Conservation (phyloP, 1,140 invertebrate species). For the Reticulitermes speratus region DNA sequence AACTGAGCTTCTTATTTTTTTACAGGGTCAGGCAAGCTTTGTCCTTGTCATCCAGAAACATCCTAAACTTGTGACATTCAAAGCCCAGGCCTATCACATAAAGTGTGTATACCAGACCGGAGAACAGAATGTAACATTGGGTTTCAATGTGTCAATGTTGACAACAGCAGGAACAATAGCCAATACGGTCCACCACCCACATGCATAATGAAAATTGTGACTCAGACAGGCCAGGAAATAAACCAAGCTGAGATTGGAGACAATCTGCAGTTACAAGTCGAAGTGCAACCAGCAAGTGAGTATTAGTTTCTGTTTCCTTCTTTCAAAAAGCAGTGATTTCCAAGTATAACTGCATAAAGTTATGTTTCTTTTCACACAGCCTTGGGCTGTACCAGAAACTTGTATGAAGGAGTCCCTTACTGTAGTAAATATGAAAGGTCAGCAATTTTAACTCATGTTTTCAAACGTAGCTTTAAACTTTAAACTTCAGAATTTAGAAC, state of each 20-base stretch:
- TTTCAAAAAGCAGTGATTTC: neutral
- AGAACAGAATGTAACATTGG: slow-evolving; percentile 88
- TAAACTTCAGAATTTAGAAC: too few relatives aligned
- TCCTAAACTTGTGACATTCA: slow-evolving; percentile 91
- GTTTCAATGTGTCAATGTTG: slow-evolving; percentile 93
- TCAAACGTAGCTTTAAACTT: too few relatives aligned
- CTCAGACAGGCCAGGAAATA: slow-evolving; percentile 82
- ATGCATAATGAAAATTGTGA: slow-evolving; percentile 89
- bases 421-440: too few relatives aligned
- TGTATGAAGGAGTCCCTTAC: too few relatives aligned
- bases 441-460: too few relatives aligned
- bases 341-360: neutral
- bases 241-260: slow-evolving; percentile 91
- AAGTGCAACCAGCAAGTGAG: slow-evolving; percentile 87
- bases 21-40: slow-evolving; percentile 85
- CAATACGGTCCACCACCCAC: slow-evolving; percentile 90
- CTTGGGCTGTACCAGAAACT: neutral
- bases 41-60: slow-evolving; percentile 93
- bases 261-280: slow-evolving; percentile 85
- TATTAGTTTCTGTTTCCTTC: slow-evolving; percentile 36
- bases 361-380: too few relatives aligned
- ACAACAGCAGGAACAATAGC: slow-evolving; percentile 93
- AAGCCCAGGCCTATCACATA: slow-evolving; percentile 92
- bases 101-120: slow-evolving; percentile 93
- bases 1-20: slow-evolving; percentile 23